phyloP scores from a whole-genome alignment of 1,140 invertebrate genomes.

The Zaprionus inermis region DNA sequence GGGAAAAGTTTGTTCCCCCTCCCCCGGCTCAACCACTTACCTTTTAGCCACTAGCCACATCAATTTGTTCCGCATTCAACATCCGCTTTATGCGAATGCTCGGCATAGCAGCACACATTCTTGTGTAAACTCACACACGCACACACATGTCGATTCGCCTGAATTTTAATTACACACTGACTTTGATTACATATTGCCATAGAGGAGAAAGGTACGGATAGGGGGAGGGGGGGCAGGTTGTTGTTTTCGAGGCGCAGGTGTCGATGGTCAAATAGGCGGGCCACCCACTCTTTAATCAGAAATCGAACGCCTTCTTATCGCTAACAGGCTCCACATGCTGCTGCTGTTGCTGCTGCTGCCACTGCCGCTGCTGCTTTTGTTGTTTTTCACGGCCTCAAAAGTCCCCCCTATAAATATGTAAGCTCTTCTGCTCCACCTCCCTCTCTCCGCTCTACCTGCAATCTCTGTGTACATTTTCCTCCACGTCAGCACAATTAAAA shows the following conservation, averaged over 20 bases:
- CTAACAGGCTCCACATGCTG: slow-evolving; percentile 45
- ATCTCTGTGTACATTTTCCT: slow-evolving; percentile 16
- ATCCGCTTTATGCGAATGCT: slow-evolving; percentile 40
- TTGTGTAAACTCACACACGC: slow-evolving; percentile 35
- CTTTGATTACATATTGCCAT: slow-evolving; percentile 55
- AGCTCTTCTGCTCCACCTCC: not conserved
- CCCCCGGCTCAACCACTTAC: accelerated
- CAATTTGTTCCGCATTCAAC: slow-evolving; percentile 23
- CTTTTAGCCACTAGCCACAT: not conserved
- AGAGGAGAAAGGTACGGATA: not conserved
- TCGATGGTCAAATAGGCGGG: slow-evolving; percentile 47
- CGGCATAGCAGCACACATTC: slow-evolving; percentile 27
- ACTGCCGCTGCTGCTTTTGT: slow-evolving; percentile 10
- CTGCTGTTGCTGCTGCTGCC: slow-evolving; percentile 10
- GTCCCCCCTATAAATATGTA: slow-evolving; percentile 15
- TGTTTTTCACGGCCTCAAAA: slow-evolving; percentile 34
- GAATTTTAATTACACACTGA: slow-evolving; percentile 66
- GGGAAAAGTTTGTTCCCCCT: not conserved
- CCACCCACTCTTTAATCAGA: slow-evolving; percentile 58
- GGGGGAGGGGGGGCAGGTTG: not conserved
- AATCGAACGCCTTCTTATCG: slow-evolving; percentile 64
- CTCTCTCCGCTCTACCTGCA: not conserved
- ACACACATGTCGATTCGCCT: slow-evolving; percentile 42
- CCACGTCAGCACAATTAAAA: slow-evolving; percentile 70
- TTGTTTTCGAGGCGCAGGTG: slow-evolving; percentile 47